Percentiles rank a stretch among this genome's conserved stretches.
These are phyloP conservation scores for Clarias platycephalus DNA, from an alignment of 2,797 vertebrate genomes.

Conservation along the genomic window DNA sequence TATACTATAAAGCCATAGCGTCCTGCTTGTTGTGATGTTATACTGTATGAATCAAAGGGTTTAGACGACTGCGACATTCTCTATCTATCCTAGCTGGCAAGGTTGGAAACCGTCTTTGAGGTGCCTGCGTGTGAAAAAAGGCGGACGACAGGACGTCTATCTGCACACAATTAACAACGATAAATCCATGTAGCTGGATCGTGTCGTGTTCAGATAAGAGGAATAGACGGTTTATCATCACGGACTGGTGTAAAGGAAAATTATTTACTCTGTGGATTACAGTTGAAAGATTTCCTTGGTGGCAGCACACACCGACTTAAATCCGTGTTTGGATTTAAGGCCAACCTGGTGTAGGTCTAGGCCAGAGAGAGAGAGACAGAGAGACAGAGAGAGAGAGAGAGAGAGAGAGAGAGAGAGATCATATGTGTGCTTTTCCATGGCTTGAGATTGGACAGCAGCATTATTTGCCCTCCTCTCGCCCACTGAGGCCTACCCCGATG, in stretches of 20 bases:
- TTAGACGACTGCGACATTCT: constrained; percentile 56
- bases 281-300: constrained; percentile 48
- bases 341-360: constrained; percentile 55
- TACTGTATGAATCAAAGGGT: constrained; percentile 44
- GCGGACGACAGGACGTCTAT: constrained; percentile 63
- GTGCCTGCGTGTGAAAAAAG: constrained; percentile 48
- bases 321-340: constrained; percentile 53
- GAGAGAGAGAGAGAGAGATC: constrained; percentile 20
- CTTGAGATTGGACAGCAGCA: constrained; percentile 60
- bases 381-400: constrained; percentile 9
- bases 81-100: background rate
- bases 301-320: constrained; percentile 53
- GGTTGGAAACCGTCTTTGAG: constrained; percentile 59
- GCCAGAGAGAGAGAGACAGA: background rate
- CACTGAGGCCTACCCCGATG: constrained; percentile 68
- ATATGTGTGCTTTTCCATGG: constrained; percentile 35
- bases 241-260: constrained; percentile 59
- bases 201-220: constrained; percentile 67
- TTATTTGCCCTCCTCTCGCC: constrained; percentile 66
- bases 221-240: constrained; percentile 63
- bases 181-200: constrained; percentile 60
- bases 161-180: constrained; percentile 71
- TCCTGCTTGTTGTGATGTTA: background rate
- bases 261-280: constrained; percentile 70
- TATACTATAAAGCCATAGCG: no score